Evolutionary conservation across 2,113 vertebrate species (phyloP), one percentile per base, ranked within the genome.

Genomic region (Microcebus ravelobensis): DNA sequence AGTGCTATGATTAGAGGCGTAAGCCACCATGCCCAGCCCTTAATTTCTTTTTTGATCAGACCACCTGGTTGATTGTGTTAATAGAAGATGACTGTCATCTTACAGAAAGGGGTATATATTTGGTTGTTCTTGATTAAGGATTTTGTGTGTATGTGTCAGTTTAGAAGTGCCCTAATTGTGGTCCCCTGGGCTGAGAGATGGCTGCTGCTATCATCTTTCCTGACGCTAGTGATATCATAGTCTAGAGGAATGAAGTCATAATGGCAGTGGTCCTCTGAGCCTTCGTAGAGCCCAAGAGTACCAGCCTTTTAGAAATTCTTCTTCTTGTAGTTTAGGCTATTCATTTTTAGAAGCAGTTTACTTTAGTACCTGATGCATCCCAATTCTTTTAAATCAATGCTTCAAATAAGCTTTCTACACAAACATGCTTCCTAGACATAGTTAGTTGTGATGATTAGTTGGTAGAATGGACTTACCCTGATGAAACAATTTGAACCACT

Each of bases 261-360:
- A 74, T 90, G 27, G 67, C 65, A 48, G 12, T 85, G 61, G 13
- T 55, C 57, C 77, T 80, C 39, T 59, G 48, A 88, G 74, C 74
- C 29, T 67, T 42, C 21, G 18, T 27, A 68, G 61, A 89, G 18
- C n/a, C 29, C 27, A 83, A 17, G n/a, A 82, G 20, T 48, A 29
- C 21, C 31, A 77, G 27, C 18, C 14, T 23, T 59, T 87, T 88
- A 65, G 73, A 73, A 77, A 29, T 76, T 15, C 31, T 71, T 9
- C 42, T 61, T 9, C 42, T 61, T 84, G 6, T 14, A 67, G 36
- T 70, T 93, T 70, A 87, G 39, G 74, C 27, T 68, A 0, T 85
- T 89, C 27, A 65, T 83, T 82, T 94, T 85, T 65, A 90, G 42
- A 79, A 91, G 34, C 11, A 73, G n/a, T 79, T 93, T 81, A 70